A percentile compares a stretch with the other conserved stretches of the same genome.
Conservation (phyloP, 2,888 invertebrate species). For the Drosophila demipolita region DNA sequence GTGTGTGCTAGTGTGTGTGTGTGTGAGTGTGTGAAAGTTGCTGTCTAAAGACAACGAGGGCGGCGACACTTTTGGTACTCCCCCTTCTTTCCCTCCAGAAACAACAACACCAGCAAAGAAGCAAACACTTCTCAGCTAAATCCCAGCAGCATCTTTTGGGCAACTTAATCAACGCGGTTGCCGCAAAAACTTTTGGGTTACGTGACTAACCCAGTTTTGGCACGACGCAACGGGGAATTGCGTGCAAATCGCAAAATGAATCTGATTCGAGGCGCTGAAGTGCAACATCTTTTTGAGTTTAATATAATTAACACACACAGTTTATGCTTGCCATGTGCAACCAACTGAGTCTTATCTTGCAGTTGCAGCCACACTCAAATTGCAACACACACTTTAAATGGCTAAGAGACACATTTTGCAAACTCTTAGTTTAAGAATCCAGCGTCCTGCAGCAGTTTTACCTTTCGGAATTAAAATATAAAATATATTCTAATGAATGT, state of each 20-base stretch:
- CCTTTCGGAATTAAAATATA: not conserved
- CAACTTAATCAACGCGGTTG: slow-evolving; percentile 70
- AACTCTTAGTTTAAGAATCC: not conserved
- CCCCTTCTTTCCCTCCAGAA: not conserved
- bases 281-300: slow-evolving; percentile 51
- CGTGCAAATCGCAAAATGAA: slow-evolving; percentile 39
- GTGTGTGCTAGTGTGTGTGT: slow-evolving; percentile 29
- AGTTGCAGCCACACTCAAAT: not conserved
- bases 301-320: slow-evolving; percentile 68
- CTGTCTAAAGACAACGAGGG: slow-evolving; percentile 36
- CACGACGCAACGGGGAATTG: slow-evolving; percentile 49
- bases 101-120: slow-evolving; percentile 6
- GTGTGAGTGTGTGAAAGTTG: slow-evolving; percentile 25
- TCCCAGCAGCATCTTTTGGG: slow-evolving; percentile 66
- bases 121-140: slow-evolving; percentile 24
- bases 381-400: not conserved
- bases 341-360: not conserved
- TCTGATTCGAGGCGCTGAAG: slow-evolving; percentile 41
- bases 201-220: slow-evolving; percentile 75
- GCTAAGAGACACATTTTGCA: not conserved
- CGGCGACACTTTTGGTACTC: slow-evolving; percentile 50
- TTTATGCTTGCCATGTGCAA: slow-evolving; percentile 26
- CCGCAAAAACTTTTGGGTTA: slow-evolving; percentile 59
- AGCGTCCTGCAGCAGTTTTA: not conserved
- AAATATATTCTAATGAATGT: not conserved